Conservation (phyloP, 2,797 vertebrate genomes). For the Vespertilio murinus region DNA sequence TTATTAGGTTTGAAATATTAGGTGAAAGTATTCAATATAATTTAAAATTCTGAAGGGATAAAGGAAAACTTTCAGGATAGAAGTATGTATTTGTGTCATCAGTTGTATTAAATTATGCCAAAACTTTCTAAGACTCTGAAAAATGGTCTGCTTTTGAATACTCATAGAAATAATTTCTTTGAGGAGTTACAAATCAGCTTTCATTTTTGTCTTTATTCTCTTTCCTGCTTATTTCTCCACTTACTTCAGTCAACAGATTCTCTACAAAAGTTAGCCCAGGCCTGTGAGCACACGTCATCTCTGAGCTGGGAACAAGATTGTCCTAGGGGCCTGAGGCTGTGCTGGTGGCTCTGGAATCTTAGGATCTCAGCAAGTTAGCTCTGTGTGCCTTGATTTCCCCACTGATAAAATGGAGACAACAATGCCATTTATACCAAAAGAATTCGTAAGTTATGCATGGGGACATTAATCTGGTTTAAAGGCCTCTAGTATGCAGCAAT, state of each 20-base stretch:
- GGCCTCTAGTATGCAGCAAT: background rate
- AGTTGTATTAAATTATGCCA: background rate
- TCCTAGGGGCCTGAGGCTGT: background rate
- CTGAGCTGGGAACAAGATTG: background rate
- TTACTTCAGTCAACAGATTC: background rate
- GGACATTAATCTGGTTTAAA: slow-evolving; percentile 41
- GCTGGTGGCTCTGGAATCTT: background rate
- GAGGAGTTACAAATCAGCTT: background rate
- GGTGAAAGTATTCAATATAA: slow-evolving; percentile 29
- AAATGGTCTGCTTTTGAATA: slow-evolving; percentile 1
- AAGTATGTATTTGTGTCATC: background rate
- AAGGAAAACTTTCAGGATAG: background rate
- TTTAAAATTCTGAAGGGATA: background rate
- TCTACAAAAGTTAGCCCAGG: background rate
- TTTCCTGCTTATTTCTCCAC: background rate
- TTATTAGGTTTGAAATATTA: slow-evolving; percentile 31
- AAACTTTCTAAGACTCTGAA: slow-evolving; percentile 27
- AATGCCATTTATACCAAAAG: slow-evolving; percentile 14
- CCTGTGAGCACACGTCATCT: background rate
- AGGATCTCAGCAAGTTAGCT: background rate
- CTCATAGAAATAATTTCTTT: background rate
- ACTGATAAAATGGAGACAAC: background rate
- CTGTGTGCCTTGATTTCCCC: background rate
- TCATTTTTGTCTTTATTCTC: background rate
- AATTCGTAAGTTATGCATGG: background rate